Percentiles rank a stretch among this genome's conserved stretches.
phyloP scores from a whole-genome alignment of 2,113 vertebrate genomes.

The Anser brachyrhynchus region DNA sequence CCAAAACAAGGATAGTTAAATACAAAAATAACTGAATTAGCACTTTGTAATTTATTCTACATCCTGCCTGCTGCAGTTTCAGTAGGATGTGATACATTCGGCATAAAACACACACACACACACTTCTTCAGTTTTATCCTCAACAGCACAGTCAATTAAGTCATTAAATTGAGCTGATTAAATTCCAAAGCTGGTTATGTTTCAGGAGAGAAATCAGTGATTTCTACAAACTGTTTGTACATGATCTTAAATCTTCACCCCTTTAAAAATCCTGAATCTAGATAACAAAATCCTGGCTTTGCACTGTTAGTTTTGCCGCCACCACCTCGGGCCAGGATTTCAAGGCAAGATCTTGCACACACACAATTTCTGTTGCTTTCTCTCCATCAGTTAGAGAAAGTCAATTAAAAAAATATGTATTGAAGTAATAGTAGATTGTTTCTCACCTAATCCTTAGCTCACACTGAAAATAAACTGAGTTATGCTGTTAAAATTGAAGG shows the following conservation, averaged over 20 bases:
- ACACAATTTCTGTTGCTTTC: not conserved
- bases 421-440: not conserved
- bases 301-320: not conserved
- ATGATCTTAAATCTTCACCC: not conserved
- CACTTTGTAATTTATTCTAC: not conserved
- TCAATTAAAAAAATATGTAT: not conserved
- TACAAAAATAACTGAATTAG: not conserved
- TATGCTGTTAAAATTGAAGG: not conserved
- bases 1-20: not conserved
- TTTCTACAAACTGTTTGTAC: not conserved
- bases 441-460: not conserved
- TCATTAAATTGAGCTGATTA: not conserved
- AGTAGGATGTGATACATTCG: not conserved
- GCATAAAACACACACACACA: not conserved
- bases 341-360: not conserved
- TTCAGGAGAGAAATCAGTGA: not conserved
- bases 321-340: not conserved
- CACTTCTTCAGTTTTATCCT: not conserved
- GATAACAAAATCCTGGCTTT: not conserved
- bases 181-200: not conserved
- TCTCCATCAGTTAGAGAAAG: not conserved
- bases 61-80: not conserved
- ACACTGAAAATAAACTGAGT: not conserved
- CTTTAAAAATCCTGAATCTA: not conserved
- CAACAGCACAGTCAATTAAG: not conserved